phyloP scores from a whole-genome alignment of 2,113 vertebrate species.

The Chauna torquata region DNA sequence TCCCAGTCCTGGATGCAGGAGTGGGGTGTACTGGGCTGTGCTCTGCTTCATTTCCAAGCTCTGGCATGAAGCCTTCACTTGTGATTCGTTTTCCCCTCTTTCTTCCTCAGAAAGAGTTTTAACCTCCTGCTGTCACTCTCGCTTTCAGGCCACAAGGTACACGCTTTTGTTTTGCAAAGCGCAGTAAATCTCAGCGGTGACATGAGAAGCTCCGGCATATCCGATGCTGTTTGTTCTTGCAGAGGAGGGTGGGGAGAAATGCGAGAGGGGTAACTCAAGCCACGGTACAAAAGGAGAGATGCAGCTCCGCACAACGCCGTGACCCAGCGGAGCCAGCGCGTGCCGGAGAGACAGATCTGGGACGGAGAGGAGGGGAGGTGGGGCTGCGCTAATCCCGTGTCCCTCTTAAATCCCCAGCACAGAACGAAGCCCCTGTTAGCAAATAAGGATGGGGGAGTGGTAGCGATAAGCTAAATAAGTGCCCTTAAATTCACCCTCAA shows the following conservation, averaged over 20 bases:
- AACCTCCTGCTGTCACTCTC: background rate
- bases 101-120: background rate
- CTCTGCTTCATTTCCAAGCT: background rate
- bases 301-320: background rate
- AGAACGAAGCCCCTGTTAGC: conserved; percentile 41
- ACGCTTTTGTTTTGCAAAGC: background rate
- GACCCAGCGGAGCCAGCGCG: background rate
- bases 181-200: background rate
- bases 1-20: background rate
- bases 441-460: background rate
- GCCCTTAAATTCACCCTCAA: conserved; percentile 6
- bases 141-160: background rate
- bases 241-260: background rate
- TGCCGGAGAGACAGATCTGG: conserved; percentile 37
- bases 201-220: background rate
- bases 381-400: background rate
- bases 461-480: conserved; percentile 34
- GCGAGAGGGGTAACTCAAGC: background rate
- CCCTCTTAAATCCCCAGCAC: background rate
- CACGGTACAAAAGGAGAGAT: background rate
- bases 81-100: background rate
- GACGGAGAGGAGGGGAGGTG: background rate
- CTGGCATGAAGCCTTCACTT: background rate
- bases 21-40: background rate
- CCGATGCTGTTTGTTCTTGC: background rate